These are phyloP conservation scores for Hoplias malabaricus DNA, from an alignment of 2,113 vertebrate species.

Conservation along the genomic window DNA sequence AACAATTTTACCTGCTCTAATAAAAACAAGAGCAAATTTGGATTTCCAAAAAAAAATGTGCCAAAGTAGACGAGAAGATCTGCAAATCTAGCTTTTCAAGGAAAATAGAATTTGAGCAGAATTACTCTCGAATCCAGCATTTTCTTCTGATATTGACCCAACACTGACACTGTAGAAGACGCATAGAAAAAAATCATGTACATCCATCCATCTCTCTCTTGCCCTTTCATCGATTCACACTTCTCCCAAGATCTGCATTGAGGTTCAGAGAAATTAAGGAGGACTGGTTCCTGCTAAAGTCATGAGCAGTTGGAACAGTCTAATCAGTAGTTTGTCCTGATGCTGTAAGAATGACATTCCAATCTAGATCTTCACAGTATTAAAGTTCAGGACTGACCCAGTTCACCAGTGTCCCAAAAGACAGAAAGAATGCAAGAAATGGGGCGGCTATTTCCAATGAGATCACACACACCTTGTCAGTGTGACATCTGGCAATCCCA, in stretches of 20 bases:
- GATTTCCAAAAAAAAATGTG: no score
- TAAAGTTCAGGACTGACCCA: constrained; percentile 56
- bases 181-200: no score
- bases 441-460: constrained; percentile 64
- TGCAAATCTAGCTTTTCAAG: no score
- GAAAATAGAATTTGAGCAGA: no score
- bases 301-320: background rate
- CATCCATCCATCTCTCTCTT: no score
- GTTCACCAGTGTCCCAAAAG: constrained; percentile 59
- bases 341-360: constrained; percentile 16
- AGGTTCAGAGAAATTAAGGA: background rate
- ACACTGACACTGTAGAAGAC: no score
- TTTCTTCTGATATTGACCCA: no score
- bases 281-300: background rate
- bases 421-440: constrained; percentile 52
- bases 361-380: constrained; percentile 45
- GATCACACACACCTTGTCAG: background rate
- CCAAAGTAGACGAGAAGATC: background rate
- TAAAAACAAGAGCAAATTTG: no score
- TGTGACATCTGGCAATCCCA: background rate
- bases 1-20: no score
- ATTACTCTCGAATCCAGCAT: no score
- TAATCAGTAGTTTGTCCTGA: constrained; percentile 16
- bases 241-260: background rate
- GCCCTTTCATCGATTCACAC: no score